These are phyloP conservation scores for Mionectes olivaceus DNA, from an alignment of 2,797 vertebrate genomes.

Conservation along the genomic window DNA sequence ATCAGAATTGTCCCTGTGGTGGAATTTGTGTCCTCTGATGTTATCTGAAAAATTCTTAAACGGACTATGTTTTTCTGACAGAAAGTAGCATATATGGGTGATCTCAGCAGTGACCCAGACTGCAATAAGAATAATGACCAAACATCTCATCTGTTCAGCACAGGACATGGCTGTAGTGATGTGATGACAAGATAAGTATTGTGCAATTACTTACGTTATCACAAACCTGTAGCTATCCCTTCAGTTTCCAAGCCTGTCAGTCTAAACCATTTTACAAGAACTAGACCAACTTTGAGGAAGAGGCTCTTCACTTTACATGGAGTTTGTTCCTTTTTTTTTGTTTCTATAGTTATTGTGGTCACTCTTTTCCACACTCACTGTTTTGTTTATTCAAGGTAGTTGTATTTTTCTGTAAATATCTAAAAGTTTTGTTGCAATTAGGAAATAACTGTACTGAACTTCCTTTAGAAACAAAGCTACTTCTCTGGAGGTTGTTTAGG, in stretches of 20 bases:
- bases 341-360: neutral
- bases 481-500: neutral
- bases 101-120: neutral
- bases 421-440: conserved; percentile 10
- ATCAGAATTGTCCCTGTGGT: neutral
- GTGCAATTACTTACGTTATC: neutral
- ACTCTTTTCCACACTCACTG: conserved; percentile 4
- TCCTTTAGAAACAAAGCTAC: neutral
- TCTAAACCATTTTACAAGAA: neutral
- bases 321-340: conserved; percentile 2
- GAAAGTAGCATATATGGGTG: neutral
- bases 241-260: neutral
- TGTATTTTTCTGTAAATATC: conserved; percentile 66
- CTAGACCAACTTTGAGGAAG: neutral
- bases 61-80: neutral
- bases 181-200: neutral
- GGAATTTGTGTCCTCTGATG: neutral
- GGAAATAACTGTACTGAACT: conserved; percentile 7
- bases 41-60: neutral
- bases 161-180: neutral
- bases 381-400: conserved; percentile 40
- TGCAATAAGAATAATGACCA: neutral
- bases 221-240: neutral
- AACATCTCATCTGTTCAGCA: neutral
- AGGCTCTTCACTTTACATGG: neutral